Evolutionary conservation across 64 coral and sea anemone species (phyloP), one percentile per base, ranked within the genome.

Genomic region (Cladopsammia gracilis): DNA sequence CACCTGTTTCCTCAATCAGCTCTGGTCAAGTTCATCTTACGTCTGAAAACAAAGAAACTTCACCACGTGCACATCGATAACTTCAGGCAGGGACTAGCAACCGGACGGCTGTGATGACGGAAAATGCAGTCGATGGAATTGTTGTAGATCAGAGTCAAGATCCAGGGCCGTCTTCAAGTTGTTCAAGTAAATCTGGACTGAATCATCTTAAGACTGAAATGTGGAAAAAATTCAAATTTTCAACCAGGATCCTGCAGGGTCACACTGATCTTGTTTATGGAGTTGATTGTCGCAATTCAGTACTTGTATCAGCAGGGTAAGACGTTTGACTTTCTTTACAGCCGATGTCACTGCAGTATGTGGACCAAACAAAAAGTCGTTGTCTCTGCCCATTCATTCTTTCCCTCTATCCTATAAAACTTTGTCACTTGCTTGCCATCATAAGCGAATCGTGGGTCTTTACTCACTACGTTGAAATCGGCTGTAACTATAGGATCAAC

Each of bases 271-370:
- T 91, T 4, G 76, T 97, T 25, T 90, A 58, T 3, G 82, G 86
- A 42, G 66, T 94, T n/a, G 92, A 87, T 20, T 94, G 93, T 75
- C 70, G 60, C n/a, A 75, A 75, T 18, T 91, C 92, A 15, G 85
- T 87, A 10, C 18, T 95, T 19, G 73, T 94, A 25, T 92, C 92
- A 77, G 96, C 88, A 25, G 91, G 92, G 96, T 98, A 48, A 91
- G 84, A 51, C 12, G 87, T 23, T 26, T 12, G 7, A 24, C 23
- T 86, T 18, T 14, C 15, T n/a, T 70, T 44, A 50, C 22, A 7
- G 13, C 6, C 16, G 44, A 14, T 1, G 5, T 67, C 11, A 87
- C 15, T 26, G 43, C 51, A 34, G 34, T 34, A 34, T 34, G 34
- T 34, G 34, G 34, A 34, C 34, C 2, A 34, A n/a, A n/a, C n/a